Evolutionary conservation across 2,888 invertebrate genomes (phyloP), one percentile per base, ranked within the genome.

Genomic region (Drosophila helvetica): DNA sequence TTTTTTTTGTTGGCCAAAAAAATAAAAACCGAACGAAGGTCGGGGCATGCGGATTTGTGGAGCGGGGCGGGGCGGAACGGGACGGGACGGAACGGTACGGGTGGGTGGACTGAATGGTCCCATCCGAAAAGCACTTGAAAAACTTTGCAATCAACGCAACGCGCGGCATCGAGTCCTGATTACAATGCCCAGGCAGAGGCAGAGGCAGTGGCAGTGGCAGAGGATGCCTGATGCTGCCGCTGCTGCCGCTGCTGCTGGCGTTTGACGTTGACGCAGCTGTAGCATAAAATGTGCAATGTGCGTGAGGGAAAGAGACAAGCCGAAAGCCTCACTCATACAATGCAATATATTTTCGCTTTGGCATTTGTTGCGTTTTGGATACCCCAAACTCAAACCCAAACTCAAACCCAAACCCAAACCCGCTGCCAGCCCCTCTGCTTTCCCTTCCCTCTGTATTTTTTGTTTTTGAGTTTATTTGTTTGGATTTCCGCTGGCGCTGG

Each of bases 81-180:
- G n/a, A n/a, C n/a, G n/a, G n/a, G n/a, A n/a, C n/a, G n/a, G n/a
- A n/a, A n/a, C n/a, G n/a, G n/a, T n/a, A n/a, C n/a, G n/a, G 47
- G 47, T 10, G 42, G 25, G 10, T 53, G 30, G 42, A 18, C 12
- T 30, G 30, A 30, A 33, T 33, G 12, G 33, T 33, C 38, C 66
- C 71, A 69, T 22, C 62, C 57, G 60, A 58, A 79, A 87, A 79
- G 61, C 86, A 82, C 86, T 83, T 83, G 77, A 81, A 87, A 82
- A 83, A 87, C 73, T 85, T 83, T 83, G 82, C 82, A 83, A 83
- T 83, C 82, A 83, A 83, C 88, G 82, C 88, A 70, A 70, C 69
- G 74, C 53, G 55, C 72, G 76, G 69, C 79, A 72, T 57, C 57
- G 57, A 69, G 58, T 56, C 51, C 88, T 83, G 82, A 83, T 87